These are phyloP conservation scores for Eucera pruinosa DNA, from an alignment of 2,888 invertebrate genomes.

Conservation along the genomic window DNA sequence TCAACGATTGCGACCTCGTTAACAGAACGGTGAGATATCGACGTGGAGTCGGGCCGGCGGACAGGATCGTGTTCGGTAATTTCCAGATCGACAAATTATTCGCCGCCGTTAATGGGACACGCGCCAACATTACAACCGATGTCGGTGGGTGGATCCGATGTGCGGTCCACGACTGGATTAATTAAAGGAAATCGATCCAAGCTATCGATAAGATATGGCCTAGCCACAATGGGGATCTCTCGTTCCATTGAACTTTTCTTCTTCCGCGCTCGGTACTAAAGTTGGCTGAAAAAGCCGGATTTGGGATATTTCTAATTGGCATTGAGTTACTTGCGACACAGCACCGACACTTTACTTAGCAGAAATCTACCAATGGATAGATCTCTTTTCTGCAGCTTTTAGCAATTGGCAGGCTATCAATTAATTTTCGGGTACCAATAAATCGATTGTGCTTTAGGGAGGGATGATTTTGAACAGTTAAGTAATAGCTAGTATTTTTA, in stretches of 20 bases:
- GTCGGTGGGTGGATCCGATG: conserved; percentile 17
- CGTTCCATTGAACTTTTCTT: neutral
- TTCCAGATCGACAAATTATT: conserved; percentile 67
- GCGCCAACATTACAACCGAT: conserved; percentile 52
- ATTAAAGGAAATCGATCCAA: conserved; percentile 61
- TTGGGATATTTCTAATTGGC: neutral
- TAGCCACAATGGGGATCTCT: neutral
- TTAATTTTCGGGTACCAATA: no score
- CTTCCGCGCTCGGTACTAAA: neutral
- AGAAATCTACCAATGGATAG: no score
- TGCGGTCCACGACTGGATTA: conserved; percentile 46
- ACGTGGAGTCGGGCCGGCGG: conserved; percentile 17
- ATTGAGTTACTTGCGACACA: no score
- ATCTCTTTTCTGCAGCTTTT: no score
- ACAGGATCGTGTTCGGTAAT: conserved; percentile 50
- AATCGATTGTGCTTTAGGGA: no score
- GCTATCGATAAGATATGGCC: conserved; percentile 19
- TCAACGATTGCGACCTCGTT: conserved; percentile 56
- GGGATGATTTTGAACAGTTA: no score
- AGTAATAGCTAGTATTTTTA: no score
- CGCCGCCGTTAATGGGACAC: conserved; percentile 60
- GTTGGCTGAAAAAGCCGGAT: neutral
- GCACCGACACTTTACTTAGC: no score
- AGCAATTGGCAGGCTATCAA: no score
- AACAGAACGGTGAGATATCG: conserved; percentile 56